phyloP scores from a whole-genome alignment of 2,113 vertebrate genomes.

The Fregetta grallaria region DNA sequence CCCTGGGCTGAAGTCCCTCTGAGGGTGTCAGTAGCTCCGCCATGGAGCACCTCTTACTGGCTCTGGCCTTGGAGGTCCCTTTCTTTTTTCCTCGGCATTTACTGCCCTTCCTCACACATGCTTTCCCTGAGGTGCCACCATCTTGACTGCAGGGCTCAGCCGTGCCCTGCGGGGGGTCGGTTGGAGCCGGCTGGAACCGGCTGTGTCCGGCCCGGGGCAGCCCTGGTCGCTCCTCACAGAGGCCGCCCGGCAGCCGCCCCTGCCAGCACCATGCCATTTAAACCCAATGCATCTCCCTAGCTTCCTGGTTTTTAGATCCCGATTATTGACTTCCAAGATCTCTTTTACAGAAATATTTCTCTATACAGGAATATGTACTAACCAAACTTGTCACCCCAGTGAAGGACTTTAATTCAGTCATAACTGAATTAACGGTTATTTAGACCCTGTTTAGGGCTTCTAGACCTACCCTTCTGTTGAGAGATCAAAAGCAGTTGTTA shows the following conservation, averaged over 20 bases:
- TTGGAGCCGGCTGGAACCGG: rapidly evolving
- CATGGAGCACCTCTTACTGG: not conserved
- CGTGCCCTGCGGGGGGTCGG: rapidly evolving
- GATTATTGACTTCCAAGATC: not conserved
- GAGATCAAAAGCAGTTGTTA: not conserved
- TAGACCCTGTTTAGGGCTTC: not conserved
- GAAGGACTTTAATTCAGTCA: not conserved
- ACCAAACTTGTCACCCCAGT: not conserved
- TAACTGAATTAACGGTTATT: not conserved
- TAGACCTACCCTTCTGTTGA: not conserved
- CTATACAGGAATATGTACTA: not conserved
- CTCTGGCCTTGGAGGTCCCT: not conserved
- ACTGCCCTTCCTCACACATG: not conserved
- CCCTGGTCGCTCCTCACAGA: not conserved
- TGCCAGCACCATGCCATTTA: not conserved
- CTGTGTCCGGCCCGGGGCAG: rapidly evolving
- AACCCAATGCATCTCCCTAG: not conserved
- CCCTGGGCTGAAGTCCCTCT: not conserved
- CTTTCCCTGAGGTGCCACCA: not conserved
- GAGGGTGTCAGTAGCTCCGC: not conserved
- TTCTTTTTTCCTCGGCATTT: not conserved
- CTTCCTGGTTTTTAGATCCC: not conserved
- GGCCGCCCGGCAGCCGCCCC: rapidly evolving
- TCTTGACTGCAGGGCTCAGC: not conserved
- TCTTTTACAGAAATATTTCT: not conserved